These are phyloP conservation scores for Garrulus glandarius DNA, from an alignment of 2,797 vertebrate species.

Conservation along the genomic window DNA sequence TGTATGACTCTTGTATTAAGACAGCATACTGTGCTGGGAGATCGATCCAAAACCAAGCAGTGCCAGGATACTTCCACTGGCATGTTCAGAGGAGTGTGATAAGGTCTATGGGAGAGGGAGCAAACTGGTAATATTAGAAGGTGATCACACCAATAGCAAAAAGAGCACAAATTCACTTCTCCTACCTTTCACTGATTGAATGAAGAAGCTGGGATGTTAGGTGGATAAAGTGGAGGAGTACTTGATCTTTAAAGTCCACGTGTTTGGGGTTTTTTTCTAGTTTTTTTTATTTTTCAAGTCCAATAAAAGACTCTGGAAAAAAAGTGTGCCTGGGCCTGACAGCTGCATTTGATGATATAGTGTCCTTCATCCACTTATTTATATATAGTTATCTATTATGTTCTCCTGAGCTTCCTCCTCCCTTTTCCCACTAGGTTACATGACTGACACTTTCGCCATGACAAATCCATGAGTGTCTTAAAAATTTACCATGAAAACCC, in stretches of 20 bases:
- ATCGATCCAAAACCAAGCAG: background rate
- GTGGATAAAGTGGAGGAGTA: background rate
- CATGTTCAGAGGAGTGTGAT: background rate
- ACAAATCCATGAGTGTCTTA: constrained; percentile 67
- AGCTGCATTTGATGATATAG: background rate
- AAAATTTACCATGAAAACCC: constrained; percentile 70
- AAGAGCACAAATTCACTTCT: background rate
- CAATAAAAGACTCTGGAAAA: background rate
- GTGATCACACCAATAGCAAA: background rate
- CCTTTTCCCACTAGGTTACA: background rate
- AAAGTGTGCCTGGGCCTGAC: background rate
- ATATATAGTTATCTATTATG: background rate
- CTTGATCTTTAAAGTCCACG: background rate
- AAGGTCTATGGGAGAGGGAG: background rate
- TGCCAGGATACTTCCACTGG: background rate
- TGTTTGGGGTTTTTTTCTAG: rapidly evolving
- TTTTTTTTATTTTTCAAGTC: background rate
- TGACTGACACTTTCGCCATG: constrained; percentile 51
- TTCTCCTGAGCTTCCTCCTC: background rate
- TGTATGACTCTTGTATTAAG: rapidly evolving
- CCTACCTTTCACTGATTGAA: background rate
- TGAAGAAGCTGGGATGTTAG: background rate
- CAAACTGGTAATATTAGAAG: background rate
- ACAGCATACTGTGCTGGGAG: background rate
- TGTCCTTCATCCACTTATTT: background rate